Base-by-base conservation (phyloP, 2,888 invertebrate species). In the Plagodis dolabraria region DNA sequence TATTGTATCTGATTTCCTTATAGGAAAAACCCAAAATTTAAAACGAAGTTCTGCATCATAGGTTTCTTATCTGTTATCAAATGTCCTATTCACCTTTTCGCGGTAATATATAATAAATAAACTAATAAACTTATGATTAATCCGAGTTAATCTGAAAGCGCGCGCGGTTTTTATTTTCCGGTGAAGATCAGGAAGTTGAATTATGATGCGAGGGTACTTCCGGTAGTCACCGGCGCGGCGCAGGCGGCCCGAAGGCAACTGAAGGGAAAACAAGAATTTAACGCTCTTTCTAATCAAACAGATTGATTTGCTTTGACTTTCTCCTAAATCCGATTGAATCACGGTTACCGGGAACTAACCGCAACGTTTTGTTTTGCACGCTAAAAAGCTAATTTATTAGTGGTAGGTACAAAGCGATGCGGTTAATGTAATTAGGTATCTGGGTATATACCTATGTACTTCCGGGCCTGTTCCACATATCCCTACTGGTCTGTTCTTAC, bases 221-320 rank as follows among this genome's bases (percentile, higher is more conserved):
- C 51, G 51, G 50, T 43, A 40, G n/a, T 43, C 48, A n/a, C 38
- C 53, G 49, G 45, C 46, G 49, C 48, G n/a, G 34, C 53, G 49
- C 45, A 43, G 49, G 57, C 65, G 48, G 70, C 58, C 65, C 66
- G 71, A 68, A 67, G 48, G 53, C 42, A 55, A 76, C 80, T 78
- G 69, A 63, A 68, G 53, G 40, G 71, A 75, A 67, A 38, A n/a
- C 65, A 56, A 61, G 40, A 62, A 59, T 73, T 74, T 71, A 67
- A 76, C 75, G 76, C 73, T 80, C 78, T 82, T 80, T 68, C 79
- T 75, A 77, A 75, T 77, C 74, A 65, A 74, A 69, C 71, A 73
- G 75, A 76, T 78, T 73, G 82, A 83, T 80, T 80, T 75, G 71
- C 69, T 76, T 65, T 70, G 71, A 82, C 86, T 86, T 86, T 86